Evolutionary conservation across 2,888 invertebrate species (phyloP), one percentile per base, ranked within the genome.

Genomic region (Acrobasis repandana): DNA sequence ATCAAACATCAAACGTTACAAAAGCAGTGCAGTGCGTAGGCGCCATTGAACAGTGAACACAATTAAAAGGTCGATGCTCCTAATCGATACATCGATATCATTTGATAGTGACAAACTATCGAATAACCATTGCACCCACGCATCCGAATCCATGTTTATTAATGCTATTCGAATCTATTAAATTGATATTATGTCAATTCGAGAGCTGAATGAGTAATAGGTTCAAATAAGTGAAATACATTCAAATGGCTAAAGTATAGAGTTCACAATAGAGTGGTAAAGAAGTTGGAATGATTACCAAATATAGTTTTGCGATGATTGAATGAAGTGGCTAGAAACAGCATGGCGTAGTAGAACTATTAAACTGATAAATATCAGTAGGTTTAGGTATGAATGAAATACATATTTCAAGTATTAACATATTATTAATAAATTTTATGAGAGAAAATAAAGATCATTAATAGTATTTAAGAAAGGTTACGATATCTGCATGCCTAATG

Each of bases 61-160:
- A 83, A 85, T 86, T 83, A 85, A 83, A 83, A 85, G 82, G 81
- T 74, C 81, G 82, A 82, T 80, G 80, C 80, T 78, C 82, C 34
- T 52, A 47, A 64, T 64, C 65, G 58, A 64, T 65, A 64, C 61
- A 60, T 59, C 64, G 66, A 66, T 64, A 62, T 66, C 63, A 65
- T 63, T 70, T 66, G 61, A 72, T 71, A 68, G 62, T 68, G 70
- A 73, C 71, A 72, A 72, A 72, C 70, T 70, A 73, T 75, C 70
- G 66, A 71, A 72, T 77, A 76, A 73, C 74, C 72, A 73, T 74
- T 76, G 76, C 74, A 75, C 88, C 88, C 82, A 87, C 87, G 80
- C 82, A 70, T 67, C 77, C 63, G 63, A 67, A 65, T 65, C 68
- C 68, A 68, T 69, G 74, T 74, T 76, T 78, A 80, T 77, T 77